Percentiles rank a stretch among this genome's conserved stretches.
These are phyloP conservation scores for Manis javanica DNA, from an alignment of 2,797 vertebrate genomes.

Conservation along the genomic window DNA sequence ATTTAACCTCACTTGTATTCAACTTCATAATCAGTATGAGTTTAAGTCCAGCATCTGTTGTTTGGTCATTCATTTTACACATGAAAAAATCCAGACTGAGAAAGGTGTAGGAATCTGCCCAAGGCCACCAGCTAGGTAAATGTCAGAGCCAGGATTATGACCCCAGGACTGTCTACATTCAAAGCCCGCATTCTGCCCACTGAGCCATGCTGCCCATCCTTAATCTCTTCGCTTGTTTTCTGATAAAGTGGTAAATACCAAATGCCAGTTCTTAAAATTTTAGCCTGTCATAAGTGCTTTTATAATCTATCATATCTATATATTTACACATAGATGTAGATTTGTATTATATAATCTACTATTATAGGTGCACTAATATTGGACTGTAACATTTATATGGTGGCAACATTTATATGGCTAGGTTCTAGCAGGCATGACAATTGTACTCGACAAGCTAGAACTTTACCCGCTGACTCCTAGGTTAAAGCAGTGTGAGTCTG, in stretches of 20 bases:
- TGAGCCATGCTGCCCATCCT: not conserved
- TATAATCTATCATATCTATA: not conserved
- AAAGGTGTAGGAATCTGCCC: not conserved
- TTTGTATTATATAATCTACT: not conserved
- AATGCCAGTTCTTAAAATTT: not conserved
- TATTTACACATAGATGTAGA: not conserved
- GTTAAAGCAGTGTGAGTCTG: not conserved
- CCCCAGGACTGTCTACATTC: not conserved
- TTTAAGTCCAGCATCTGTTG: not conserved
- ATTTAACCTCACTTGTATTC: not conserved
- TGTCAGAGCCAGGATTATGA: not conserved
- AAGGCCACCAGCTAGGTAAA: not conserved
- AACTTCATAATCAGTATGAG: not conserved
- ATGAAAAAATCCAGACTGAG: not conserved
- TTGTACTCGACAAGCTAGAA: too few relatives aligned
- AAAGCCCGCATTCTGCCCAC: not conserved
- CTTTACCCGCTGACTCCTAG: not conserved
- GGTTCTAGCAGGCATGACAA: not conserved
- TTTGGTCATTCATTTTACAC: not conserved
- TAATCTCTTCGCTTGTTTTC: not conserved
- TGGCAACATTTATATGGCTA: not conserved
- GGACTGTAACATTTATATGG: not conserved
- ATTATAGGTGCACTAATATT: not conserved
- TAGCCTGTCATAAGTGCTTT: not conserved
- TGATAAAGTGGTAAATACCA: not conserved